These are phyloP conservation scores for Etia nguti DNA, from an alignment of 2,113 vertebrate species.

Conservation along the genomic window DNA sequence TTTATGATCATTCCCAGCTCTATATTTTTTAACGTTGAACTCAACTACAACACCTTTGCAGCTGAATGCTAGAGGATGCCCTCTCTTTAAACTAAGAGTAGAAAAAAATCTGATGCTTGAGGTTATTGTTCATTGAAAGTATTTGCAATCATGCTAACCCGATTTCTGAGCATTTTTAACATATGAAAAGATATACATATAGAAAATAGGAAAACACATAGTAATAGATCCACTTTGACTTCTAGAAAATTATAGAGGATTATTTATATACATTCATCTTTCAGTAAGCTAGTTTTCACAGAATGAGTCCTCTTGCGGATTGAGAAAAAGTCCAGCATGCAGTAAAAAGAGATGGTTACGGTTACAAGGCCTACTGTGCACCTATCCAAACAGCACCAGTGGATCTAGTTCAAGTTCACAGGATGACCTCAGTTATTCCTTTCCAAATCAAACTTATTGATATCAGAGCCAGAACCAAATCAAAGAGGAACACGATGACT, in stretches of 20 bases:
- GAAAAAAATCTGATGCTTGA: background rate
- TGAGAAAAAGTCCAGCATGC: constrained; percentile 7
- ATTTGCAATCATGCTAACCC: background rate
- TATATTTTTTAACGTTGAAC: background rate
- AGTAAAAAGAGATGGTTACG: constrained; percentile 14
- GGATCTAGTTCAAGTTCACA: constrained; percentile 58
- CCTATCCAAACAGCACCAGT: constrained; percentile 58
- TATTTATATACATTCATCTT: constrained; percentile 11
- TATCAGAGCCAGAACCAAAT: constrained; percentile 54
- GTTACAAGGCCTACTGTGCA: constrained; percentile 39
- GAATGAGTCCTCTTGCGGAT: background rate
- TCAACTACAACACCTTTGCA: background rate
- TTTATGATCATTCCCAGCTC: background rate
- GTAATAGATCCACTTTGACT: background rate
- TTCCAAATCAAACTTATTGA: constrained; percentile 45
- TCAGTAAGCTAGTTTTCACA: background rate
- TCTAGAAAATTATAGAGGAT: background rate
- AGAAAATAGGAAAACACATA: background rate
- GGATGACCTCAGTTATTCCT: constrained; percentile 32
- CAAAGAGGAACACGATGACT: constrained; percentile 29
- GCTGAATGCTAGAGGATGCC: background rate
- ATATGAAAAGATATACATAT: background rate
- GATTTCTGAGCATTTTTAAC: background rate
- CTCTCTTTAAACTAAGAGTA: background rate
- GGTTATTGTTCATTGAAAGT: background rate